Percentiles rank a stretch among this genome's conserved stretches.
phyloP scores from a whole-genome alignment of 2,797 vertebrate genomes.

The Ctenopoma multispine region DNA sequence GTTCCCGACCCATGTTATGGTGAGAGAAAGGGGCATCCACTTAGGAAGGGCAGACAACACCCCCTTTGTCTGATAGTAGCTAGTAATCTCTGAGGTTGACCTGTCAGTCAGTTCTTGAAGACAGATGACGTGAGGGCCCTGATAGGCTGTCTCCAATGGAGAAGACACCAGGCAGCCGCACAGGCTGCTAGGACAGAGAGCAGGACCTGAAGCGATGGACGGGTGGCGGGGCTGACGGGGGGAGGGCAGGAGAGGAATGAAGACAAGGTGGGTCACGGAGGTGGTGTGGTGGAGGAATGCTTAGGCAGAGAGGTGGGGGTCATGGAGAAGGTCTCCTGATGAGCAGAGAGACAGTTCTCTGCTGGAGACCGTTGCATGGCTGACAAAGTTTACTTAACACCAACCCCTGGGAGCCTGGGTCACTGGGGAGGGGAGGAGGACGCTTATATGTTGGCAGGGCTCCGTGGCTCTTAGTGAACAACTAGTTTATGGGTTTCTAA shows the following conservation, averaged over 20 bases:
- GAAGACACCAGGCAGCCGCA: conserved; percentile 71
- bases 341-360: conserved; percentile 74
- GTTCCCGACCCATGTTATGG: conserved; percentile 61
- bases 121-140: conserved; percentile 82
- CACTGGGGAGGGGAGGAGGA: conserved; percentile 57
- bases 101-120: conserved; percentile 77
- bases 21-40: conserved; percentile 76
- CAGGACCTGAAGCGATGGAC: conserved; percentile 69
- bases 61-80: conserved; percentile 67
- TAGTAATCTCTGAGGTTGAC: conserved; percentile 78
- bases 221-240: conserved; percentile 13
- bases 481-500: neutral
- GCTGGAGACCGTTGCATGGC: conserved; percentile 74
- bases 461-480: neutral
- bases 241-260: conserved; percentile 30
- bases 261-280: conserved; percentile 59
- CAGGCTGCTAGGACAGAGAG: conserved; percentile 67
- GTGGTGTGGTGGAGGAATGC: conserved; percentile 70
- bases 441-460: neutral
- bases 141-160: conserved; percentile 81
- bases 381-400: conserved; percentile 92
- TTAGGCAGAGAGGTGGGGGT: conserved; percentile 59
- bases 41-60: conserved; percentile 62
- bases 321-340: conserved; percentile 69
- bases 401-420: conserved; percentile 86